Percentiles rank a stretch among this genome's conserved stretches.
Conservation (phyloP, 2,888 invertebrate genomes). For the Dynastes hyllus region DNA sequence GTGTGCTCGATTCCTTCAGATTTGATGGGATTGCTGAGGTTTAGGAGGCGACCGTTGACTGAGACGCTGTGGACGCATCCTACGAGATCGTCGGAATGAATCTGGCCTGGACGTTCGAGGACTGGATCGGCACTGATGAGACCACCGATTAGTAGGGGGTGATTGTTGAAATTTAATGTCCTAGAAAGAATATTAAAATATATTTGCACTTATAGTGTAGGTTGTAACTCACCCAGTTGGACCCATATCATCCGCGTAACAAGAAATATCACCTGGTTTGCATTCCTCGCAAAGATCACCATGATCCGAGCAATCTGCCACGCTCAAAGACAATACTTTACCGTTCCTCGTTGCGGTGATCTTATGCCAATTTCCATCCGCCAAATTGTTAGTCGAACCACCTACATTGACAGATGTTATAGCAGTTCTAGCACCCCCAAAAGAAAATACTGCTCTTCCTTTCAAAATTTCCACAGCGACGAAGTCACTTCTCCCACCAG, state of each 20-base stretch:
- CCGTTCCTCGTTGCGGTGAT: constrained; percentile 94
- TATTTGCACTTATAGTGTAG: not conserved
- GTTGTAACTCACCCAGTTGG: constrained; percentile 84
- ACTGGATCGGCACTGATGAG: constrained; percentile 89
- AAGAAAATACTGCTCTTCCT: constrained; percentile 91
- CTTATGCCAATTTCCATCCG: constrained; percentile 94
- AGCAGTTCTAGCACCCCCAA: constrained; percentile 91
- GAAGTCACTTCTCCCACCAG: constrained; percentile 92
- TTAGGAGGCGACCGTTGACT: constrained; percentile 88
- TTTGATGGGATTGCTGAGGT: constrained; percentile 84
- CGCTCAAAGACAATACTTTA: constrained; percentile 88
- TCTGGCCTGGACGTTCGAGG: constrained; percentile 90
- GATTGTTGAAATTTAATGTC: constrained; percentile 92
- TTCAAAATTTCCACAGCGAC: constrained; percentile 91
- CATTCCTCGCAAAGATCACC: constrained; percentile 92
- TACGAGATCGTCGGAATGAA: constrained; percentile 93
- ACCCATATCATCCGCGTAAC: constrained; percentile 78
- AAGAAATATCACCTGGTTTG: constrained; percentile 85
- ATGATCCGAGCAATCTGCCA: constrained; percentile 87
- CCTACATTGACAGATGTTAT: constrained; percentile 86
- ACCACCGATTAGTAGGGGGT: constrained; percentile 90
- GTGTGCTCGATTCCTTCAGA: constrained; percentile 83
- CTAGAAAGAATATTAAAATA: constrained; percentile 73
- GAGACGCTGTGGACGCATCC: constrained; percentile 95
- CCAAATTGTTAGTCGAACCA: constrained; percentile 78